phyloP scores from a whole-genome alignment of 2,113 vertebrate species.

The Henicopernis longicauda region DNA sequence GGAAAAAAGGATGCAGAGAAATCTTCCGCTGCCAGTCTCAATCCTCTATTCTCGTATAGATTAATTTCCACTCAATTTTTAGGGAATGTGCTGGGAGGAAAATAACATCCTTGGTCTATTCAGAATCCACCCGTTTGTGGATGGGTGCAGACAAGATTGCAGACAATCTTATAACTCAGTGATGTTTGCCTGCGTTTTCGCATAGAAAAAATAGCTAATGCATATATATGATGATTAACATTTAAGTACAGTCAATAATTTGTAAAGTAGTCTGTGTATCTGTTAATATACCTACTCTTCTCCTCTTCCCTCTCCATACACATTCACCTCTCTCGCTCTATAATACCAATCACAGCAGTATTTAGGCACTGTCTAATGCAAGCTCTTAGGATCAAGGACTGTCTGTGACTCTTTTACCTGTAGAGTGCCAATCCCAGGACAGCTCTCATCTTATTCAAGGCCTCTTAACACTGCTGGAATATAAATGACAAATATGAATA shows the following conservation, averaged over 20 bases:
- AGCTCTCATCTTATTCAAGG: not conserved
- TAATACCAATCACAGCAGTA: not conserved
- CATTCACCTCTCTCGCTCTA: not conserved
- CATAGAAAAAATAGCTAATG: not conserved
- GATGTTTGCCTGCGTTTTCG: not conserved
- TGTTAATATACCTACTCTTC: not conserved
- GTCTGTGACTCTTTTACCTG: not conserved
- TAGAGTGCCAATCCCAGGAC: not conserved
- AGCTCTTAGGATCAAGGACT: slow-evolving; percentile 3
- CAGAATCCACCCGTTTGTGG: not conserved
- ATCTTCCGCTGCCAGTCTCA: not conserved
- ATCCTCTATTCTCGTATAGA: fast-evolving
- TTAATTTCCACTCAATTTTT: not conserved
- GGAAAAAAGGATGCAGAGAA: not conserved
- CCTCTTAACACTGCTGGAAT: not conserved
- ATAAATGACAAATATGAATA: not conserved
- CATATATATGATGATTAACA: not conserved
- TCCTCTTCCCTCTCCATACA: not conserved
- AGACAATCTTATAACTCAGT: not conserved
- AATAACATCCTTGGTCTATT: not conserved
- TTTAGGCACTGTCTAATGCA: not conserved
- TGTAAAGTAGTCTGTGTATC: not conserved
- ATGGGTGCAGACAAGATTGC: too few relatives aligned
- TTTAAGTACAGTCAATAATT: not conserved
- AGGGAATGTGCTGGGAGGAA: not conserved